phyloP scores from a whole-genome alignment of 2,113 vertebrate species.

The Sclerurus mexicanus region DNA sequence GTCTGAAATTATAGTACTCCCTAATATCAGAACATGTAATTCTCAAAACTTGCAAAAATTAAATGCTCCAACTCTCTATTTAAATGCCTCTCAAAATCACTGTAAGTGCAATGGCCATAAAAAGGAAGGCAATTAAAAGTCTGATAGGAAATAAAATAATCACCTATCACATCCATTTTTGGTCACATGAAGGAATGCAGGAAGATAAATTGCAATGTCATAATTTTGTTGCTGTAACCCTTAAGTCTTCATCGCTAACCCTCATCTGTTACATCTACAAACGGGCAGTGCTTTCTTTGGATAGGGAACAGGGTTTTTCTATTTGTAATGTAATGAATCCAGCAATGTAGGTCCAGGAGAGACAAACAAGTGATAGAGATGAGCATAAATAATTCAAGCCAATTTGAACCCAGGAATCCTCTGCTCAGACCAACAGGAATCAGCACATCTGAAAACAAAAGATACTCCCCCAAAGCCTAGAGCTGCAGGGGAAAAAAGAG shows the following conservation, averaged over 20 bases:
- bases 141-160: not conserved
- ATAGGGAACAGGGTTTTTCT: not conserved
- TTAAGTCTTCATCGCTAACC: not conserved
- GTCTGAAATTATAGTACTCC: not conserved
- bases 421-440: not conserved
- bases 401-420: not conserved
- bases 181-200: not conserved
- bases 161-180: not conserved
- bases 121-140: not conserved
- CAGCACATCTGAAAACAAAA: not conserved
- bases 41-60: not conserved
- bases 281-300: not conserved
- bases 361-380: not conserved
- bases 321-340: not conserved
- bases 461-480: not conserved
- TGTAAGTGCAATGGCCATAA: not conserved
- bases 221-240: not conserved
- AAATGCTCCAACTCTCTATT: not conserved
- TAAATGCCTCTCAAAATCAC: not conserved
- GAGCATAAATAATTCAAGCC: not conserved
- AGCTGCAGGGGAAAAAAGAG: not conserved
- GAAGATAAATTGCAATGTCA: not conserved
- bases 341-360: not conserved
- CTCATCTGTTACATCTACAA: conserved; percentile 2
- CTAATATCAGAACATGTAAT: not conserved